Evolutionary conservation across 1,140 invertebrate genomes (phyloP), one percentile per base, ranked within the genome.

Genomic region (Zaprionus camerounensis): DNA sequence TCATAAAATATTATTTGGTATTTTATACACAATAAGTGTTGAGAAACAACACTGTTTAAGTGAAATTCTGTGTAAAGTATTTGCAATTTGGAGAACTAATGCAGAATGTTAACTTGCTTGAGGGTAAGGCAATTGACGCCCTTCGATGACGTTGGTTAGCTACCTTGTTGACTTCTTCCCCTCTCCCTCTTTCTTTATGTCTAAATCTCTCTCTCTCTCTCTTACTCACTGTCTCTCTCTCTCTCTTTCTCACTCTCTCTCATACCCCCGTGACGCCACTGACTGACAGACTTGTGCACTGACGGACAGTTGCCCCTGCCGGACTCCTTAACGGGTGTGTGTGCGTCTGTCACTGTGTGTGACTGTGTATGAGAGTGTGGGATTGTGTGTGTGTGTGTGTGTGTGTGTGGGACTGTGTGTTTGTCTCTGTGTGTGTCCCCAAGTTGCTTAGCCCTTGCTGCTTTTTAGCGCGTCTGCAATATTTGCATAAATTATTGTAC

Each of bases 401-500:
- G 20, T 28, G 34, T 55, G 63, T 36, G 6, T 22, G 31, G 0
- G 28, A 26, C 5, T 15, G 11, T 58, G 31, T 59, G 11, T 51
- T 20, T 51, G 20, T 11, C 1, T 51, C 22, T 15, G 53, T 66
- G 63, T 17, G 51, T 24, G 36, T 20, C 26, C 22, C 51, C 41
- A 7, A 24, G 41, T 46, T 13, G 44, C 61, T 56, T 66, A 51
- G 53, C 36, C 57, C 36, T 61, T 55, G 65, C 76, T 71, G 36
- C 36, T 84, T 85, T 78, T 73, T 79, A 65, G 63, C 76, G 82
- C 79, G 79, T 87, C 81, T 90, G 84, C 85, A 87, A 88, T 88
- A 88, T 87, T 88, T 87, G 84, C 84, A 88, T 88, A 88, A 88
- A 88, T 81, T 84, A 76, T 84, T 84, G 71, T 84, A 87, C 83